Conservation (phyloP, 2,113 vertebrate genomes). For the Grantiella picta region DNA sequence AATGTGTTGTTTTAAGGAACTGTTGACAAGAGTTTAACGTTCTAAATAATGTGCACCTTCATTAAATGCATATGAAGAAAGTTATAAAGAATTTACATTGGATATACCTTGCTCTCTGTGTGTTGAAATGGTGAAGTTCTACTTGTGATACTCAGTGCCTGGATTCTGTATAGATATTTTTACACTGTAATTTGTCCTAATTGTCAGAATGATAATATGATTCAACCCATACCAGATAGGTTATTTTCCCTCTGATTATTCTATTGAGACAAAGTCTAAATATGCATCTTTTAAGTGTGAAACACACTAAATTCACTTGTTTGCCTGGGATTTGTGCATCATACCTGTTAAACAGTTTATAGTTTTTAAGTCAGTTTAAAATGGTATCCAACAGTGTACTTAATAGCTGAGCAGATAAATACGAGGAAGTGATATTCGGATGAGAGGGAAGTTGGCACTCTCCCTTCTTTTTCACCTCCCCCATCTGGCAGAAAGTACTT, state of each 20-base stretch:
- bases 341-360: not conserved
- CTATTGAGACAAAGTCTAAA: not conserved
- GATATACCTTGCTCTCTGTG: not conserved
- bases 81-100: not conserved
- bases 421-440: slow-evolving; percentile 18
- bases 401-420: not conserved
- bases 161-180: not conserved
- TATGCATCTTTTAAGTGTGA: not conserved
- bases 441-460: not conserved
- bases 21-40: not conserved
- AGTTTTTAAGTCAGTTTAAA: not conserved
- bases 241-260: not conserved
- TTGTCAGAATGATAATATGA: not conserved
- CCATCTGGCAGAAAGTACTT: slow-evolving; percentile 12
- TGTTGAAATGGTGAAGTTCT: not conserved
- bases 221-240: not conserved
- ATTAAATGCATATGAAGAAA: not conserved
- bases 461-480: not conserved
- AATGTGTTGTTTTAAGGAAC: not conserved
- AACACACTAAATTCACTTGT: not conserved
- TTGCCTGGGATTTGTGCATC: not conserved
- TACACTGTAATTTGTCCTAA: not conserved
- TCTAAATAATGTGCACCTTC: not conserved
- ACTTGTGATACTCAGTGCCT: not conserved
- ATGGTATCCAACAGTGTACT: not conserved